Evolutionary conservation across 2,888 invertebrate genomes (phyloP).

Genomic region (Ischnus inquisitorius): DNA sequence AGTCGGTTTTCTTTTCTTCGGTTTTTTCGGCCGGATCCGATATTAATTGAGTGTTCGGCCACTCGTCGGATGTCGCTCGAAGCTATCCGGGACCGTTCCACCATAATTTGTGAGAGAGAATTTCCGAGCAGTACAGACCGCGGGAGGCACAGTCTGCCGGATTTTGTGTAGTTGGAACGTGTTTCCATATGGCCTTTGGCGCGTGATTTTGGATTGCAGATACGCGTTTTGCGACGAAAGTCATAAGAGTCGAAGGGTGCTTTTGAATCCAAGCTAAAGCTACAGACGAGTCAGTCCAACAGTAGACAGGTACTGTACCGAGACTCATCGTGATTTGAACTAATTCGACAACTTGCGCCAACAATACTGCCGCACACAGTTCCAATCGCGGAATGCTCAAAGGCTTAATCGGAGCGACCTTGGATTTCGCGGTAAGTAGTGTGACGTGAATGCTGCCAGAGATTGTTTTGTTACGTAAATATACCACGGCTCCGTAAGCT

Average conservation of each 20-base stretch:
- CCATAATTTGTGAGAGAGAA: conserved; percentile 63
- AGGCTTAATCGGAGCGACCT: background rate
- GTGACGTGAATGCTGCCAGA: background rate
- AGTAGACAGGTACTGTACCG: conserved; percentile 2
- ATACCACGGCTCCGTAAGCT: background rate
- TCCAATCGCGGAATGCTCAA: conserved; percentile 60
- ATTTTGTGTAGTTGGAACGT: conserved; percentile 69
- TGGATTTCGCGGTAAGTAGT: background rate
- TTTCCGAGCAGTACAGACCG: conserved; percentile 58
- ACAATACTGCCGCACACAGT: conserved; percentile 58
- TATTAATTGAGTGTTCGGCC: background rate
- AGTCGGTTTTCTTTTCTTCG: background rate
- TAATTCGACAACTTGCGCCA: conserved; percentile 38
- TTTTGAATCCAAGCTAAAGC: conserved; percentile 65
- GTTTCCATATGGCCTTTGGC: conserved; percentile 59
- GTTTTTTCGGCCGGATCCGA: background rate
- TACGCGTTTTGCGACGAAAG: conserved; percentile 55
- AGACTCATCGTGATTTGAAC: conserved; percentile 30
- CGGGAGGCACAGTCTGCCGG: conserved; percentile 72
- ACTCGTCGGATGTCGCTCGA: background rate
- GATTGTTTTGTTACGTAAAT: conserved; percentile 4
- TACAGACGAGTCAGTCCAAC: conserved; percentile 66
- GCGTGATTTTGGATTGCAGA: conserved; percentile 41
- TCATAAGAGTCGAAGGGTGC: conserved; percentile 44
- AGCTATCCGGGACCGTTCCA: conserved; percentile 68